Evolutionary conservation across 2,113 vertebrate genomes (phyloP).

Genomic region (Saguinus midas): DNA sequence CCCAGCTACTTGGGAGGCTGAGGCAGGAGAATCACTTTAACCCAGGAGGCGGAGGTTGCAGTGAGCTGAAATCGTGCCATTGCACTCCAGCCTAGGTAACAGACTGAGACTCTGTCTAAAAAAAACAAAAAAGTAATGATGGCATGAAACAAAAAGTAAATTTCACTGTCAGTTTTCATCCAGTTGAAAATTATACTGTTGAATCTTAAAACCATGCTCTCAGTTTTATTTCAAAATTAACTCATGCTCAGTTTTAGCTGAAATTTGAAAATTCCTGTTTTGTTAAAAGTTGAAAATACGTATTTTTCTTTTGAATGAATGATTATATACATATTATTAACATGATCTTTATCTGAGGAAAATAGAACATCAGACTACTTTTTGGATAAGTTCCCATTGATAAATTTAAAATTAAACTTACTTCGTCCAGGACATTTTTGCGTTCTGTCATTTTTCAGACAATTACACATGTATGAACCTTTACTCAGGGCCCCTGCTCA

Average conservation of each 20-base stretch:
- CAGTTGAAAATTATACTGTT: background rate
- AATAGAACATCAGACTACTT: background rate
- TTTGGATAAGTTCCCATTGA: background rate
- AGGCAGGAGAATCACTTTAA: no score
- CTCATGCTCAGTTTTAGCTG: background rate
- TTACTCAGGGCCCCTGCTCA: background rate
- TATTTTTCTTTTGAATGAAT: background rate
- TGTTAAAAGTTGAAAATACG: background rate
- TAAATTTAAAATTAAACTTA: background rate
- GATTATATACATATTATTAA: background rate
- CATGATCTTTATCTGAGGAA: background rate
- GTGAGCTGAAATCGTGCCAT: no score
- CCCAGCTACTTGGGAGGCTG: background rate
- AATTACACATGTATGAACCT: rapidly evolving
- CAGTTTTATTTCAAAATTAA: background rate
- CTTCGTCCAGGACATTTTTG: background rate
- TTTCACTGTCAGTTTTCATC: background rate
- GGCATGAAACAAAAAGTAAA: background rate
- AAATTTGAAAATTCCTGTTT: background rate
- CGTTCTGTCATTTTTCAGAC: no score
- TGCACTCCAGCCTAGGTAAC: no score
- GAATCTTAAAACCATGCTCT: background rate
- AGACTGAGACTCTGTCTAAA: no score
- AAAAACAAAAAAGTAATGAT: background rate
- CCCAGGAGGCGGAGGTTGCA: no score